Conservation (phyloP, 2,113 vertebrate species). For the Apteryx mantelli region DNA sequence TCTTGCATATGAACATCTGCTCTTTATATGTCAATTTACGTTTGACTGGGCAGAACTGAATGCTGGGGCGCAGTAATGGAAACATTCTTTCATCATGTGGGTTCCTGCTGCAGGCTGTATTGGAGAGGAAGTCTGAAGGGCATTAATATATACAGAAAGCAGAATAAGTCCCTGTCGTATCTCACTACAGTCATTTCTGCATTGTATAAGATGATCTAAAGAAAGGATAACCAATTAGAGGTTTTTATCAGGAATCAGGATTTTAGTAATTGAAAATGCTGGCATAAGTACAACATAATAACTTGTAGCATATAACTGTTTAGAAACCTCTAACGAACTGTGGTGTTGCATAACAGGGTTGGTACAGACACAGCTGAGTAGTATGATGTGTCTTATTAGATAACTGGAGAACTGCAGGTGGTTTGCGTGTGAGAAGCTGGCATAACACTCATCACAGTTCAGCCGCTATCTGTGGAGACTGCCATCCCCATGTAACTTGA, state of each 20-base stretch:
- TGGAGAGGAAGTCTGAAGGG: not conserved
- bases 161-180: not conserved
- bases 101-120: not conserved
- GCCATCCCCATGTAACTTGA: not conserved
- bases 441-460: not conserved
- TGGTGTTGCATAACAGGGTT: not conserved
- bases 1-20: not conserved
- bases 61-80: not conserved
- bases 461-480: accelerated
- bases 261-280: not conserved
- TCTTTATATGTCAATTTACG: not conserved
- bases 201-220: not conserved
- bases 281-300: not conserved
- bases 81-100: not conserved
- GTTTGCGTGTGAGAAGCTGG: not conserved
- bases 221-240: not conserved
- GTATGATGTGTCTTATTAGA: not conserved
- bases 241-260: not conserved
- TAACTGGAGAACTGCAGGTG: not conserved
- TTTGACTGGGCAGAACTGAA: not conserved
- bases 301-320: not conserved
- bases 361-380: not conserved
- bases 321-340: not conserved
- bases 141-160: not conserved
- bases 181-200: not conserved